Conservation (phyloP, 2,113 vertebrate species). For the Ancistrus triradiatus region DNA sequence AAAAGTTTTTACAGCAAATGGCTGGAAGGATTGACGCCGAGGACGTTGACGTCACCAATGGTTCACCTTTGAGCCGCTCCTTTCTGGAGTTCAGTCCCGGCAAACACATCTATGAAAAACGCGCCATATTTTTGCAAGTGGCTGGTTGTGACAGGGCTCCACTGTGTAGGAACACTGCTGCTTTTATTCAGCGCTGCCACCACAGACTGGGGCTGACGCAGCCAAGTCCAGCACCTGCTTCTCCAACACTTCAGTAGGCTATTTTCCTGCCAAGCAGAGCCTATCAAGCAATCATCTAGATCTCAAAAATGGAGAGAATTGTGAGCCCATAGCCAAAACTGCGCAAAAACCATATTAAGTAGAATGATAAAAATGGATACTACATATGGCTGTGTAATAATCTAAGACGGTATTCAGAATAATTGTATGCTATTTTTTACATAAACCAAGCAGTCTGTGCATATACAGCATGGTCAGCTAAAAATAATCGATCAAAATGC, state of each 20-base stretch:
- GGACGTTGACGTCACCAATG: constrained; percentile 28
- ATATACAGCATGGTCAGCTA: no score
- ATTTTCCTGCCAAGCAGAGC: constrained; percentile 39
- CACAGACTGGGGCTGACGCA: constrained; percentile 22
- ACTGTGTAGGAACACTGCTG: constrained; percentile 45
- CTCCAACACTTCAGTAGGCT: constrained; percentile 45
- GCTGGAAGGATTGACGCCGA: constrained; percentile 36
- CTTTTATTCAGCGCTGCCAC: constrained; percentile 32
- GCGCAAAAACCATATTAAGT: neutral
- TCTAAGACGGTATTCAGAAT: neutral
- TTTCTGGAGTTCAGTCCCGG: constrained; percentile 36
- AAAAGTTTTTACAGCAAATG: constrained; percentile 14
- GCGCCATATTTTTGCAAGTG: constrained; percentile 42
- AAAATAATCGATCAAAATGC: no score
- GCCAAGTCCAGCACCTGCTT: constrained; percentile 50
- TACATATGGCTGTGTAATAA: neutral
- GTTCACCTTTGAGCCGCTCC: constrained; percentile 37
- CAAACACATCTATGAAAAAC: constrained; percentile 46
- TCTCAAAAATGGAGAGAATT: constrained; percentile 29
- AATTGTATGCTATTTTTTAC: neutral
- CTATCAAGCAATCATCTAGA: constrained; percentile 33
- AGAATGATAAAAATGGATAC: neutral
- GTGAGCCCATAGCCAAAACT: neutral
- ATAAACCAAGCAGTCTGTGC: neutral
- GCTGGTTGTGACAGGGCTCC: constrained; percentile 43